Base-by-base conservation (phyloP, 2,888 invertebrate species). In the Tupiocoris notatus region DNA sequence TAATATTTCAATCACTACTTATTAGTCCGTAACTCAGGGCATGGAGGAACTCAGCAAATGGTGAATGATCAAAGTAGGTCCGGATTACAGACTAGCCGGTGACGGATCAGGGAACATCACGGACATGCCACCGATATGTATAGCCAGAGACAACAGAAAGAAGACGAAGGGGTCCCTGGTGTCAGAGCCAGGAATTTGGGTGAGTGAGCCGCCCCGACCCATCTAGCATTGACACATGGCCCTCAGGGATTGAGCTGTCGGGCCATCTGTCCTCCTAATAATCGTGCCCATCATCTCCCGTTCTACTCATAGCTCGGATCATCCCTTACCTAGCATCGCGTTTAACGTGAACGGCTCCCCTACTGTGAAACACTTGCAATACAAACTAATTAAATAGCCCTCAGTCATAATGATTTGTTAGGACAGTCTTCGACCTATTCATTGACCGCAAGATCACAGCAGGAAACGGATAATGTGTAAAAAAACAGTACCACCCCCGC, bases 361-460 rank as follows among this genome's bases (percentile, higher is more conserved):
- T 39, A 54, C 70, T 25, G 21, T 9, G 58, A 24, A 61, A 70
- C 70, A 70, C 70, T 70, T 59, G 70, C 70, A 70, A 70, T 59
- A 70, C 70, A 70, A 70, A 70, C 70, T 70, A 23, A 70, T 70
- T 70, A 70, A 70, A 70, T 70, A 59, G 24, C 70, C 70, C 39
- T 58, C 58, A 70, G 21, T 61, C 59, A 39, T 39, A 39, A 39
- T 7, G 39, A 39, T 12, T 3, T 39, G 39, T 39, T 39, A 12
- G 39, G 3, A 39, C 12, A 3, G 39, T 39, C 39, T 39, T 12
- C 39, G 39, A 12, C 12, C 39, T 39, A 39, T 39, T 39, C 39
- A 12, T 39, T 39, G 39, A 39, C 39, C 39, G 39, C 39, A 39
- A 12, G 39, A 39, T 39, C 39, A 12, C 39, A 39, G 39, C 12